Conservation (phyloP, 2,113 vertebrate species). For the Fregata magnificens region DNA sequence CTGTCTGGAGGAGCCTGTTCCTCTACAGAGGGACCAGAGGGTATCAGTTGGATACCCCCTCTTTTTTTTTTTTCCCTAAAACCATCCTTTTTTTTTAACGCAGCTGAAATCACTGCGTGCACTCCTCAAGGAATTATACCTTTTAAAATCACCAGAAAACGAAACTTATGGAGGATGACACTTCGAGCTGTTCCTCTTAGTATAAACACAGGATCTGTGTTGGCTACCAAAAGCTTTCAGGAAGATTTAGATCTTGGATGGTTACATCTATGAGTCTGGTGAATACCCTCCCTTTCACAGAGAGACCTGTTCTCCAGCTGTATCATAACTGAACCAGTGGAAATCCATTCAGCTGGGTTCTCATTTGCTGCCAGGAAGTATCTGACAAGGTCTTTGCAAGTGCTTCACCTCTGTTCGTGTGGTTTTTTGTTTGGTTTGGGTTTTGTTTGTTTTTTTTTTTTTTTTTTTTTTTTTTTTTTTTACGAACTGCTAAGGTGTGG, state of each 20-base stretch:
- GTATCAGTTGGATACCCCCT: neutral
- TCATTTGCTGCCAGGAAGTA: neutral
- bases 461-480: too few species aligned
- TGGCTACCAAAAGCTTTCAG: neutral
- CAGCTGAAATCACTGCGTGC: neutral
- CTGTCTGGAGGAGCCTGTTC: neutral
- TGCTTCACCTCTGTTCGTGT: neutral
- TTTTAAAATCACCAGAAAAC: neutral
- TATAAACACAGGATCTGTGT: neutral
- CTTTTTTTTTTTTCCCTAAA: neutral
- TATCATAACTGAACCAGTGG: neutral
- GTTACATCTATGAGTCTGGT: neutral
- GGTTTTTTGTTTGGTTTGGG: too few species aligned
- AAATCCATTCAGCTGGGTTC: neutral
- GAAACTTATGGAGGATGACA: neutral
- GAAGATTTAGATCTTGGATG: neutral
- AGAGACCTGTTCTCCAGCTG: neutral
- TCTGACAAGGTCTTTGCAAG: neutral
- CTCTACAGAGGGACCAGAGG: neutral
- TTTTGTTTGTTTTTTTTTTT: too few species aligned
- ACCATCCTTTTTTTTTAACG: neutral
- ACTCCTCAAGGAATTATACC: neutral
- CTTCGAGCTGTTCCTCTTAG: neutral
- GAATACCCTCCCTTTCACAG: neutral
- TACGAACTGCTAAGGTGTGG: accelerated